Evolutionary conservation across 2,888 invertebrate species (phyloP).

Genomic region (Apodemia zela): DNA sequence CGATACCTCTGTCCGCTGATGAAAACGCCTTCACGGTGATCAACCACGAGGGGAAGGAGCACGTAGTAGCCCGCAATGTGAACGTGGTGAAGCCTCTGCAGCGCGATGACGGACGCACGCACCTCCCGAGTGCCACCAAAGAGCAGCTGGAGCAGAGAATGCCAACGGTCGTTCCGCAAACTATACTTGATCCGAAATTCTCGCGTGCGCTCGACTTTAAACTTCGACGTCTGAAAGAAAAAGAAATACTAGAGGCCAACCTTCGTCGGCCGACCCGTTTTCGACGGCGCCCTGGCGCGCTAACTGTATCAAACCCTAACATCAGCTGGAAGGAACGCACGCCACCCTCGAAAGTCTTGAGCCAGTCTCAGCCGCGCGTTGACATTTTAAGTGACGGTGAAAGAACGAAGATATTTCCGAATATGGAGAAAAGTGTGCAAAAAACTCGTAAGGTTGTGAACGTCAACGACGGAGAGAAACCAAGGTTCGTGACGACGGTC

Average conservation of each 20-base stretch:
- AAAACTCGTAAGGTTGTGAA: slow-evolving; percentile 27
- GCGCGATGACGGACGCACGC: slow-evolving; percentile 38
- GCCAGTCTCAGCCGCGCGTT: slow-evolving; percentile 55
- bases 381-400: slow-evolving; percentile 41
- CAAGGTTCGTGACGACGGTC: slow-evolving; percentile 90
- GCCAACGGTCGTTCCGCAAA: slow-evolving; percentile 38
- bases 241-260: slow-evolving; percentile 65
- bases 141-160: slow-evolving; percentile 25
- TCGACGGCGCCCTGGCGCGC: slow-evolving; percentile 47
- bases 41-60: slow-evolving; percentile 36
- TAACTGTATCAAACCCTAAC: slow-evolving; percentile 79
- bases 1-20: slow-evolving; percentile 44
- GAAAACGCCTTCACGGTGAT: slow-evolving; percentile 55
- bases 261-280: slow-evolving; percentile 51
- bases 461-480: slow-evolving; percentile 50
- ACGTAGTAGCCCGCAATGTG: slow-evolving; percentile 40
- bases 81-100: slow-evolving; percentile 59
- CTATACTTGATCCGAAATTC: slow-evolving; percentile 78
- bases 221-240: slow-evolving; percentile 84
- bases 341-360: slow-evolving; percentile 38
- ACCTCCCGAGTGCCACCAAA: slow-evolving; percentile 24
- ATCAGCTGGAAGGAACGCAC: slow-evolving; percentile 54
- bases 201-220: slow-evolving; percentile 86
- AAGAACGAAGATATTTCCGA: slow-evolving; percentile 39
- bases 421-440: slow-evolving; percentile 37